A percentile compares a stretch with the other conserved stretches of the same genome.
These are phyloP conservation scores for Noctuana brunneofusca DNA, from an alignment of 2,888 invertebrate genomes.

Conservation along the genomic window DNA sequence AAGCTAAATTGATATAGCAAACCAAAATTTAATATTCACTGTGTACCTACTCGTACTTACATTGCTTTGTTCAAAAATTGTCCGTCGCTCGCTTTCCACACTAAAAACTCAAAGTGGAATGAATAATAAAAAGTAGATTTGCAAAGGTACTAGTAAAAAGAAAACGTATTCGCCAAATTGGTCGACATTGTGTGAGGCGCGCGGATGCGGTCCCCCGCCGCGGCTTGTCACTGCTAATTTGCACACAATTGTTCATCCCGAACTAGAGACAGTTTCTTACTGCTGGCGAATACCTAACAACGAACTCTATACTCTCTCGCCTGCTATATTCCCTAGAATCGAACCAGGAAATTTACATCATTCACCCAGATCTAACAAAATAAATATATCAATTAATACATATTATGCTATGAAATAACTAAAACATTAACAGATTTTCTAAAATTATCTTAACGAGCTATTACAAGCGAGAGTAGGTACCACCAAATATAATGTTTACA, in stretches of 20 bases:
- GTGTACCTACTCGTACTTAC: not conserved
- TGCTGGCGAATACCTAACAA: not conserved
- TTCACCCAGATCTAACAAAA: too few relatives aligned
- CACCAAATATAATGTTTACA: too few relatives aligned
- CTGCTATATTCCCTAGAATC: too few relatives aligned
- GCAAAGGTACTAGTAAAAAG: conserved; percentile 26
- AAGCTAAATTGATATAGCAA: not conserved
- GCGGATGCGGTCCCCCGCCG: conserved; percentile 56
- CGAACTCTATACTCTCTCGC: not conserved
- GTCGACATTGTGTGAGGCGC: conserved; percentile 50
- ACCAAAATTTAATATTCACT: not conserved
- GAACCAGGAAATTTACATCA: too few relatives aligned
- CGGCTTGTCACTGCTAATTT: conserved; percentile 76
- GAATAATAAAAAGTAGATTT: conserved; percentile 20
- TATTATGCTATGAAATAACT: too few relatives aligned
- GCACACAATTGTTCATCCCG: conserved; percentile 77
- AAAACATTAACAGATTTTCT: too few relatives aligned
- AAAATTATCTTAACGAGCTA: too few relatives aligned
- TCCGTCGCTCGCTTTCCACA: not conserved
- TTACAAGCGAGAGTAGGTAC: too few relatives aligned
- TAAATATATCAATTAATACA: too few relatives aligned
- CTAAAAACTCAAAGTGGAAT: conserved; percentile 16
- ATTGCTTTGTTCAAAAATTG: not conserved
- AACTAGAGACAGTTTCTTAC: conserved; percentile 47
- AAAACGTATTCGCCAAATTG: conserved; percentile 29